phyloP scores from a whole-genome alignment of 2,888 invertebrate genomes.

The Eilema sororculum region DNA sequence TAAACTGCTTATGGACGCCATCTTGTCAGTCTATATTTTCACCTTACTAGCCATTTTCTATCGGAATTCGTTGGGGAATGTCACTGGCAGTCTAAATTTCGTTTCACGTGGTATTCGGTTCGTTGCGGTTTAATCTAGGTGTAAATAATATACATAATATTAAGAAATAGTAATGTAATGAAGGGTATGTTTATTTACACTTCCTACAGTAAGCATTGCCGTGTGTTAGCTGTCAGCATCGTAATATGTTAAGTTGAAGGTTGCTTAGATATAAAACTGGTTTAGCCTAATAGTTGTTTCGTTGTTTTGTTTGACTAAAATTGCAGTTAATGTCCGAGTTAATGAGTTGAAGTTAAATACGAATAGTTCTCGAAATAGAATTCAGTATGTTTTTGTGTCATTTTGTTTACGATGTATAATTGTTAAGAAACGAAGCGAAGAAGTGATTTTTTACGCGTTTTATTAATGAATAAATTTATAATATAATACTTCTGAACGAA shows the following conservation, averaged over 20 bases:
- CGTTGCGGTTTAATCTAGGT: background rate
- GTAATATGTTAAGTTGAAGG: background rate
- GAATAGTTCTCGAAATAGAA: background rate
- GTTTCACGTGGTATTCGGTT: too few relatives aligned
- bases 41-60: background rate
- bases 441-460: background rate
- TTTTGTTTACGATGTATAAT: background rate
- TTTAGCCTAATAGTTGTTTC: background rate
- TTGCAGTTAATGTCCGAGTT: background rate
- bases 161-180: background rate
- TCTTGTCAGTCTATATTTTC: background rate
- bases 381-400: background rate
- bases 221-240: background rate
- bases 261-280: background rate
- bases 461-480: background rate
- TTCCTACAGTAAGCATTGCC: background rate
- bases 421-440: background rate
- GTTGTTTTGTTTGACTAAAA: background rate
- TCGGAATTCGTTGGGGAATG: too few relatives aligned
- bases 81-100: too few relatives aligned
- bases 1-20: constrained; percentile 11
- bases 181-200: background rate
- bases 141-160: background rate
- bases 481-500: too few relatives aligned
- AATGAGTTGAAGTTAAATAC: background rate